phyloP scores from a whole-genome alignment of 1,140 invertebrate species.

The Propsilocerus akamusi region DNA sequence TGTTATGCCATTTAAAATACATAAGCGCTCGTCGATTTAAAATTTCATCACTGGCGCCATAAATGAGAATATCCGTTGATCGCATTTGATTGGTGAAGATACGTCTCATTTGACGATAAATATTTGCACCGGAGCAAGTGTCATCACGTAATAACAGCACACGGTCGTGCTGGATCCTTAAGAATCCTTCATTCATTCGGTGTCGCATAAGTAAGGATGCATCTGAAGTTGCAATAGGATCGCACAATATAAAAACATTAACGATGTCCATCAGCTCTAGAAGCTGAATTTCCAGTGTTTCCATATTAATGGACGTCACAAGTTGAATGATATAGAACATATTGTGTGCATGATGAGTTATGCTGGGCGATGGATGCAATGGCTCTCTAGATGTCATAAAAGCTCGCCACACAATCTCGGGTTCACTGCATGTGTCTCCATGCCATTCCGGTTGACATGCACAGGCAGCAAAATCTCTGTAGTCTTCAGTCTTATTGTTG shows the following conservation, averaged over 20 bases:
- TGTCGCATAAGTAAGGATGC: too few relatives aligned
- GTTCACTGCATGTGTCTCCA: slow-evolving; percentile 40
- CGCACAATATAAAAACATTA: slow-evolving; percentile 42
- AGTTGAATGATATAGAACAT: slow-evolving; percentile 5
- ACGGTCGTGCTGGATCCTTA: too few relatives aligned
- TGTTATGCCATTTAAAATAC: slow-evolving; percentile 44
- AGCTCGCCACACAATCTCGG: slow-evolving; percentile 43
- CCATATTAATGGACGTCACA: slow-evolving; percentile 30
- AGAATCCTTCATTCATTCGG: too few relatives aligned
- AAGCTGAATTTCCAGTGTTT: slow-evolving; percentile 35
- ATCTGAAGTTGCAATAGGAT: slow-evolving; percentile 26
- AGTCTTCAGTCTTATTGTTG: too few relatives aligned
- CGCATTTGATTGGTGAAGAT: too few relatives aligned
- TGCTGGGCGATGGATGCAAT: background rate
- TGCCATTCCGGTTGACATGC: slow-evolving; percentile 38
- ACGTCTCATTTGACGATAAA: too few relatives aligned
- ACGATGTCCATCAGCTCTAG: slow-evolving; percentile 36
- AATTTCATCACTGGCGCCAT: slow-evolving; percentile 35
- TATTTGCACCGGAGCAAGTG: slow-evolving; percentile 24
- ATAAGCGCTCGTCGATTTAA: slow-evolving; percentile 35
- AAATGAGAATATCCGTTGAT: slow-evolving; percentile 43
- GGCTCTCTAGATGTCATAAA: slow-evolving; percentile 34
- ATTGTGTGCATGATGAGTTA: slow-evolving; percentile 9
- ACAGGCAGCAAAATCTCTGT: too few relatives aligned
- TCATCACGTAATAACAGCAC: too few relatives aligned